phyloP scores from a whole-genome alignment of 2,797 vertebrate species.

The Ctenopoma kingsleyae region DNA sequence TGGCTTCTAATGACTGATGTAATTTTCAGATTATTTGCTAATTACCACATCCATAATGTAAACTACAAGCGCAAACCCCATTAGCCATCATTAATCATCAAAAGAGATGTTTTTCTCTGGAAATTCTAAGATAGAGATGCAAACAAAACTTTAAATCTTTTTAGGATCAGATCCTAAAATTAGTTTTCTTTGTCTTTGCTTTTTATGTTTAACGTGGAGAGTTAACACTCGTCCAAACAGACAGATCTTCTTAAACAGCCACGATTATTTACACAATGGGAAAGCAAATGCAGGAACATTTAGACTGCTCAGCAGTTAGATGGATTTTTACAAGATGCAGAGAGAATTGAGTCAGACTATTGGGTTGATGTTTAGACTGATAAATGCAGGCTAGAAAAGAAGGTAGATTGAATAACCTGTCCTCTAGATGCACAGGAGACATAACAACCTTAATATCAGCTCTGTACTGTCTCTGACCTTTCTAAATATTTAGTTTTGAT shows the following conservation, averaged over 20 bases:
- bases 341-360: neutral
- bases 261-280: neutral
- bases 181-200: no score
- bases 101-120: conserved; percentile 19
- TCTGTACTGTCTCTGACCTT: neutral
- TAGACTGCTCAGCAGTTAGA: neutral
- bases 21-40: conserved; percentile 29
- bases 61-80: conserved; percentile 43
- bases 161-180: neutral
- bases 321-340: conserved; percentile 9
- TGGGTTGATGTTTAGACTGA: conserved; percentile 9
- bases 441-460: neutral
- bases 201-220: neutral
- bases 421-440: conserved; percentile 9
- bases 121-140: neutral
- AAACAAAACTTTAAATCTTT: neutral
- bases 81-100: conserved; percentile 49
- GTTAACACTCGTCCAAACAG: neutral
- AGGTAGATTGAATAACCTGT: neutral
- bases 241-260: conserved; percentile 1
- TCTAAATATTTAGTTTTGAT: neutral
- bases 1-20: conserved; percentile 42
- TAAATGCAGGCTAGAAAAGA: conserved; percentile 18
- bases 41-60: conserved; percentile 43
- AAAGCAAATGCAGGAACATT: conserved; percentile 19